Conservation (phyloP, 2,797 vertebrate genomes). For the Propithecus deckenii region DNA sequence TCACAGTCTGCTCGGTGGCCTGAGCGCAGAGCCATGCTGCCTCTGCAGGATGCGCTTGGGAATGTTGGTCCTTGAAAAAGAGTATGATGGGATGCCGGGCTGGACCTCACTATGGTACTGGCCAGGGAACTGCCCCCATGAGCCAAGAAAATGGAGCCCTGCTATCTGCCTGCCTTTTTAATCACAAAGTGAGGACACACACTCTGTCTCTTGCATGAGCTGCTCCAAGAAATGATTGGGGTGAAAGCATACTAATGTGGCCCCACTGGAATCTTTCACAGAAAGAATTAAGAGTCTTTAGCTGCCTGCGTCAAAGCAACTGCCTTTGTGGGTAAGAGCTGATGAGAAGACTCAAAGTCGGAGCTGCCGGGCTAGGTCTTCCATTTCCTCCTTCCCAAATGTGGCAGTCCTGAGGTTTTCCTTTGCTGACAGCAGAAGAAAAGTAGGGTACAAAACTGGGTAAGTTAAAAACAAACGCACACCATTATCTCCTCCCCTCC, state of each 20-base stretch:
- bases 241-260: not conserved
- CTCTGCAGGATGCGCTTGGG: accelerated
- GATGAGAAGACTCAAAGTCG: not conserved
- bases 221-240: not conserved
- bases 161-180: not conserved
- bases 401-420: not conserved
- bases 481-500: not conserved
- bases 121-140: accelerated
- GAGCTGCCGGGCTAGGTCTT: accelerated
- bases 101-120: not conserved
- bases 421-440: not conserved
- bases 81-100: not conserved
- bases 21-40: not conserved
- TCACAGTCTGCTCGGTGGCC: not conserved
- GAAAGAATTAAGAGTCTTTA: not conserved
- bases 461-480: not conserved
- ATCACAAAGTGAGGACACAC: not conserved
- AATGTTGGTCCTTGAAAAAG: not conserved
- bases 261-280: not conserved
- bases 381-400: not conserved
- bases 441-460: not conserved
- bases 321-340: not conserved
- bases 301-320: not conserved
- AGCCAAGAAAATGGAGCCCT: not conserved
- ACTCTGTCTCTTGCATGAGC: not conserved